Evolutionary conservation across 2,113 vertebrate genomes (phyloP).

Genomic region (Eolophus roseicapilla): DNA sequence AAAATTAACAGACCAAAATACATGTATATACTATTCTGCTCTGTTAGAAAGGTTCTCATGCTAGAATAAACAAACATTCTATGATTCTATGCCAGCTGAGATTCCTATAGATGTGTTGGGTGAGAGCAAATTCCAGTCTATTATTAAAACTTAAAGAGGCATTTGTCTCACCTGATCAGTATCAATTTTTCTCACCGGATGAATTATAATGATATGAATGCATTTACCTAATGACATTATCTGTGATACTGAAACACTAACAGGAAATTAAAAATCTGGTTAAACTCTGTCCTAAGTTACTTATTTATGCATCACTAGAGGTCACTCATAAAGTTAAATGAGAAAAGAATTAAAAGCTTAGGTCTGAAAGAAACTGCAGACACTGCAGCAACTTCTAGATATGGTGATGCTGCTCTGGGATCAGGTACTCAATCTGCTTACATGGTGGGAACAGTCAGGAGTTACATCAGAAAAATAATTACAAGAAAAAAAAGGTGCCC

Average conservation of each 20-base stretch:
- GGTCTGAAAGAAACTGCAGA: neutral
- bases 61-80: conserved; percentile 11
- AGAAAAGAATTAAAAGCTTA: neutral
- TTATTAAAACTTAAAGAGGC: neutral
- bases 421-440: neutral
- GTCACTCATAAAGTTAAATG: neutral
- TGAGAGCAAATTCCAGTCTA: neutral
- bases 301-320: neutral
- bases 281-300: neutral
- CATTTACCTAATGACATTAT: neutral
- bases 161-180: neutral
- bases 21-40: neutral
- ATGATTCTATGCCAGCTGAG: neutral
- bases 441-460: neutral
- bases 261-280: neutral
- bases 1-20: conserved; percentile 43
- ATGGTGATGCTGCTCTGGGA: neutral
- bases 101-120: neutral
- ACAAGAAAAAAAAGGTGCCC: neutral
- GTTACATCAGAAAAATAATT: neutral
- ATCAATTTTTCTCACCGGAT: neutral
- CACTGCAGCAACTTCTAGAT: neutral
- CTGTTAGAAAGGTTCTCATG: neutral
- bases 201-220: neutral
- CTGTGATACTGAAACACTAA: neutral